Evolutionary conservation across 2,888 invertebrate species (phyloP).

Genomic region (Axea sp.): DNA sequence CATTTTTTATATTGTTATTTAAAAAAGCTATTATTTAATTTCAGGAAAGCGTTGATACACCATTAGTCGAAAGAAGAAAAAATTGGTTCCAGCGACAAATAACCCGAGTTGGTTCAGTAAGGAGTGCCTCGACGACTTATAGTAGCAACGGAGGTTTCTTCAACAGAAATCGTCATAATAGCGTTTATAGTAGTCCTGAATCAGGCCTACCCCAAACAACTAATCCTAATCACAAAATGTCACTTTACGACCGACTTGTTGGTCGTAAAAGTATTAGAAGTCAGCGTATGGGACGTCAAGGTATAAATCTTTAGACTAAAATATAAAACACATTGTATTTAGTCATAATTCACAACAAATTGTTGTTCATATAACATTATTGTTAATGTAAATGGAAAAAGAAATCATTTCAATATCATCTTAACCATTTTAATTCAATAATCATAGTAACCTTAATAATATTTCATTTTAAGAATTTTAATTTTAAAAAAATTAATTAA

Average conservation of each 20-base stretch:
- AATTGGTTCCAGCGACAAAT: constrained; percentile 94
- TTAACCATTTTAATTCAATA: too few relatives aligned
- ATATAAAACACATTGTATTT: too few relatives aligned
- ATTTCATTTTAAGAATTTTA: too few relatives aligned
- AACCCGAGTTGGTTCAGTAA: constrained; percentile 89
- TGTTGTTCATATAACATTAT: too few relatives aligned
- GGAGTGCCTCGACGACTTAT: constrained; percentile 92
- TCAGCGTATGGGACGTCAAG: constrained; percentile 85
- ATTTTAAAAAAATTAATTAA: too few relatives aligned
- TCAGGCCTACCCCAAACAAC: constrained; percentile 74
- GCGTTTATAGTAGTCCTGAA: constrained; percentile 83
- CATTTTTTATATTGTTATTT: background rate
- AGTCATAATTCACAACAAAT: too few relatives aligned
- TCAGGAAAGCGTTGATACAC: constrained; percentile 94
- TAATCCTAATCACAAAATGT: constrained; percentile 84
- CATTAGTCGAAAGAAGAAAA: constrained; percentile 90
- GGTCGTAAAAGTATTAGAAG: constrained; percentile 89
- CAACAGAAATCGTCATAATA: constrained; percentile 88
- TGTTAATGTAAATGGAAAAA: too few relatives aligned
- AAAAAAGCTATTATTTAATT: constrained; percentile 23
- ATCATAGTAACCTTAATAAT: too few relatives aligned
- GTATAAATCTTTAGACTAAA: constrained; percentile 75
- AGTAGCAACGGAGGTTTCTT: constrained; percentile 89
- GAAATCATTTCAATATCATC: too few relatives aligned
- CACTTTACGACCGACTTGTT: constrained; percentile 90